A percentile compares a stretch with the other conserved stretches of the same genome.
Evolutionary conservation across 92 coral and sea anemone genomes (phyloP).

Genomic region (Chrysogorgia sp.): DNA sequence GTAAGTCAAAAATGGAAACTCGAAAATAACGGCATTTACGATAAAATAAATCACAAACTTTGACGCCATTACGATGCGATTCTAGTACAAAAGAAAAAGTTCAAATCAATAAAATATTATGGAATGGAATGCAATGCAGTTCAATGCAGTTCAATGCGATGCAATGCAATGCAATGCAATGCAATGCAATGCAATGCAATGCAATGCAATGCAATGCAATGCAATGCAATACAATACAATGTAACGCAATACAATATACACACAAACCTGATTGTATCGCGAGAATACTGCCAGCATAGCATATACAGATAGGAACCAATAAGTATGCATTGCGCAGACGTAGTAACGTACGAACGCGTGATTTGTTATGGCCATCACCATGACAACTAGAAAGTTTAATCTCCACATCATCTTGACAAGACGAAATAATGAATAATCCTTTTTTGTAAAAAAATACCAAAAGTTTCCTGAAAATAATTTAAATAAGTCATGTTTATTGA

Average conservation of each 20-base stretch:
- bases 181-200: no score
- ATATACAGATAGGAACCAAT: constrained; percentile 95
- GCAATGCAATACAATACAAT: background rate
- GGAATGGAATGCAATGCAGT: background rate
- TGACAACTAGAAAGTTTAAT: constrained; percentile 94
- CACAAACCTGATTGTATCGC: constrained; percentile 76
- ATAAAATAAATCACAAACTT: constrained; percentile 81
- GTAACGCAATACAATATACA: background rate
- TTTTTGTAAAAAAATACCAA: constrained; percentile 92
- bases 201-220: background rate
- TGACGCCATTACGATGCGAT: constrained; percentile 89
- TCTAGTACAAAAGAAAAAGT: constrained; percentile 58
- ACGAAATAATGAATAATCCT: constrained; percentile 94
- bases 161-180: background rate
- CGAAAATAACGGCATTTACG: constrained; percentile 78
- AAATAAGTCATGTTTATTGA: no score
- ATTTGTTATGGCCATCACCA: constrained; percentile 99
- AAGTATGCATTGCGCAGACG: constrained; percentile 99
- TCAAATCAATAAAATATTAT: background rate
- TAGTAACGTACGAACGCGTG: constrained; percentile 99
- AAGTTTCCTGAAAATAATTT: constrained; percentile 75
- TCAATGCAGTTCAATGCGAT: background rate
- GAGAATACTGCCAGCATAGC: constrained; percentile 90
- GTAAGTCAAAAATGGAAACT: constrained; percentile 85
- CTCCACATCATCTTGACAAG: constrained; percentile 97